Evolutionary conservation across 2,888 invertebrate genomes (phyloP), one percentile per base, ranked within the genome.

Genomic region (Eupeodes luniger): DNA sequence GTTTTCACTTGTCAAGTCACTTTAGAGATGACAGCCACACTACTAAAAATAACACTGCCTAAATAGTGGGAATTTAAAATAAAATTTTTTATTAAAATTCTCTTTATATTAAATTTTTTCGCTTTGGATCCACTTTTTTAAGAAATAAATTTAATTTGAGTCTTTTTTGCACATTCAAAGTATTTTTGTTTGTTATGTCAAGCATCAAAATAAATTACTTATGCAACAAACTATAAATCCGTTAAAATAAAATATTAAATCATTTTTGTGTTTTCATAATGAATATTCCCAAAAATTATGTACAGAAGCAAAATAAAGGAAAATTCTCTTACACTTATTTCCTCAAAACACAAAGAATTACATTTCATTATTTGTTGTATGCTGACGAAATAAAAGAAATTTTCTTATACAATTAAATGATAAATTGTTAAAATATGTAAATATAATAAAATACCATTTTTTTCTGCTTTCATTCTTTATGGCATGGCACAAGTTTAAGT

Each of bases 361-460:
- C 11, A 2, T 14, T 7, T 9, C 14, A 34, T 14, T 6, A 34
- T 27, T 5, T 57, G 10, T 47, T 12, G 4, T 59, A 3, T 47
- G 4, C 47, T 36, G 49, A 55, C 55, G 40, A n/a, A 55, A 12
- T 36, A 16, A 14, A 70, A 19, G 11, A 40, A 70, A 19, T 55
- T 4, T 70, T 70, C 55, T 19, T 70, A 12, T 19, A 40, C 4
- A 16, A 44, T 27, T 16, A 19, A 51, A 70, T 55, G 16, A 70
- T 70, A 55, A 53, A 70, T 10, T 55, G 19, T 11, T 55, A 40
- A 70, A 55, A 40, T 55, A 70, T 70, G 69, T 12, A 19, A 70
- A 70, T 70, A 55, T 70, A 70, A 70, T 55, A 16, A 70, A 19
- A 70, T 55, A 36, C 7, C 12, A 70, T 70, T 64, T 55, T 40